Percentiles rank a stretch among this genome's conserved stretches.
Conservation (phyloP, 2,113 vertebrate genomes). For the Canis aureus region DNA sequence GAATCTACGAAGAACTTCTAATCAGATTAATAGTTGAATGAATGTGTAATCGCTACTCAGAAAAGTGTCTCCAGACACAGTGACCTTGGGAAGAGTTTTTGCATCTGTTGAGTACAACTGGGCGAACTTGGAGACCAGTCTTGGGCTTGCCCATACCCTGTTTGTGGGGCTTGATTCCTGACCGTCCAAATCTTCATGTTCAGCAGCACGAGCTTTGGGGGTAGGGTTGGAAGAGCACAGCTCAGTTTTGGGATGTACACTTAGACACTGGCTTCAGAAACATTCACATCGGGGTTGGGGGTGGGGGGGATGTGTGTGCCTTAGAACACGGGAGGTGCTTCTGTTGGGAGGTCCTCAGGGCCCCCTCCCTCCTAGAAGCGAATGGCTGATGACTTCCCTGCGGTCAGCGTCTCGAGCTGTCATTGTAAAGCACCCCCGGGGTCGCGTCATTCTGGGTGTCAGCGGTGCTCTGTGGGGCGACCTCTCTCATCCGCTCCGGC, state of each 20-base stretch:
- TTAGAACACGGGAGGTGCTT: background rate
- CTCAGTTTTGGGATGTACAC: background rate
- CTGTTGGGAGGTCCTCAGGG: background rate
- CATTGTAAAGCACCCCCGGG: background rate
- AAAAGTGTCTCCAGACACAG: background rate
- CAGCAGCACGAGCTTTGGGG: background rate
- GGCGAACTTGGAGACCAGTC: background rate
- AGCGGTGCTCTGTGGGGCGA: background rate
- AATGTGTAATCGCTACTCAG: rapidly evolving
- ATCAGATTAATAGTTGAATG: too few species aligned
- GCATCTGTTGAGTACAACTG: rapidly evolving
- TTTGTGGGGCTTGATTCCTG: background rate
- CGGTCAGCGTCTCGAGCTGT: rapidly evolving
- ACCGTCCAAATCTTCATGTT: rapidly evolving
- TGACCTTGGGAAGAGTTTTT: too few species aligned
- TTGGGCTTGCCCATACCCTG: rapidly evolving
- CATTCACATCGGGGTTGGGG: too few species aligned
- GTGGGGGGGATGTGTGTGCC: rapidly evolving
- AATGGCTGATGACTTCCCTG: rapidly evolving
- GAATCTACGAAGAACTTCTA: background rate
- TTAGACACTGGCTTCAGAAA: too few species aligned
- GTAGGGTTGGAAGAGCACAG: rapidly evolving
- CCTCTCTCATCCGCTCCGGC: background rate
- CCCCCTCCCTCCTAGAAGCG: background rate
- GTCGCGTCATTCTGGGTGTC: rapidly evolving